Base-by-base conservation (phyloP, 1,140 invertebrate genomes). In the Hyphantria cunea region DNA sequence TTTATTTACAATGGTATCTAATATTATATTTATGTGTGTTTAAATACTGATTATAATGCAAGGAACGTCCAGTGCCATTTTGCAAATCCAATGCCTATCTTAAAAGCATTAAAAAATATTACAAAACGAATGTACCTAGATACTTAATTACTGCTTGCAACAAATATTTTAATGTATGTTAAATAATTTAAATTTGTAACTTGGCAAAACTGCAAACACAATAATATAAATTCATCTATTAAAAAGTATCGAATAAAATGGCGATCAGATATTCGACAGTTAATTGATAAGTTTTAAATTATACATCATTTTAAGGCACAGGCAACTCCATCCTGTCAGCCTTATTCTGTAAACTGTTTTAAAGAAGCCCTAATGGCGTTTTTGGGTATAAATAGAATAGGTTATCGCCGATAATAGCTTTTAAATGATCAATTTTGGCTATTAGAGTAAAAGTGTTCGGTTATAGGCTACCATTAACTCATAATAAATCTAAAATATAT, bases 391-490 rank as follows among this genome's bases (percentile, higher is more conserved):
- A 45, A 54, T 15, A 54, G 8, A 37, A 44, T 54, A 15, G 31
- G 42, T 31, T 13, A 6, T 32, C n/a, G 25, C 12, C 34, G n/a
- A 8, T 47, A 54, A 51, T 50, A 42, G 52, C 11, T 55, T 45
- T 55, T 7, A 34, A 55, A 54, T 39, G 41, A 54, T 54, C 41
- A 25, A 25, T 44, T 44, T 54, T 7, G 31, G 11, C 6, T 13
- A 15, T 9, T 47, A 15, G 31, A 11, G 37, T 32, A 13, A 42
- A 6, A 8, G n/a, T 12, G 12, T 37, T 42, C 10, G 14, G 10
- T 45, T 44, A 14, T 44, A 54, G 25, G 4, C 13, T 15, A 15
- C n/a, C 17, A 0, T 33, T 9, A 54, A 31, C 32, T 32, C 31
- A 45, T 14, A 44, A 25, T 32, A 14, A 45, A 10, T 32, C n/a